Conservation (phyloP, 1,140 invertebrate genomes). For the Caligus rogercresseyi region DNA sequence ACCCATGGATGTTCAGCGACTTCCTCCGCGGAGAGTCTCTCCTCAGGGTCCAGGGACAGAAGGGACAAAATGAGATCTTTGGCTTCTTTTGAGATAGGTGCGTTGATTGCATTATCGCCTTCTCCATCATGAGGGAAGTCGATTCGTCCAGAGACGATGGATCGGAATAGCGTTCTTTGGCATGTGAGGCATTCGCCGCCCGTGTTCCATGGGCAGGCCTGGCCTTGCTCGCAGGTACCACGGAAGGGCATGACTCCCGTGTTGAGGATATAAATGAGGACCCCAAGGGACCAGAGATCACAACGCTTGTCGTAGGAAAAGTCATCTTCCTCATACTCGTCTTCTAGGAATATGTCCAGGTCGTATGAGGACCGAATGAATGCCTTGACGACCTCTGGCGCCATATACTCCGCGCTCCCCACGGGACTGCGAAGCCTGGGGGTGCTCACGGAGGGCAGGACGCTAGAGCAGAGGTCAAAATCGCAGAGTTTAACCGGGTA, state of each 20-base stretch:
- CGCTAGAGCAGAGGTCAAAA: conserved; percentile 39
- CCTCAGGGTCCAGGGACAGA: conserved; percentile 65
- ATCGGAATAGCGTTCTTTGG: conserved; percentile 19
- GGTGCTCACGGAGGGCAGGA: conserved; percentile 27
- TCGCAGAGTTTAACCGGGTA: conserved; percentile 43
- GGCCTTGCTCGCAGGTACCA: conserved; percentile 27
- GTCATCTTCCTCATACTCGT: conserved; percentile 29
- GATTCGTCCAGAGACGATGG: conserved; percentile 31
- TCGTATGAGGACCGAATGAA: conserved; percentile 32
- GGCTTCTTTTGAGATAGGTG: conserved; percentile 57
- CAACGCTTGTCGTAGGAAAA: conserved; percentile 41
- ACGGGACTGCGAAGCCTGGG: conserved; percentile 16
- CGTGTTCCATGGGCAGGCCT: conserved; percentile 38
- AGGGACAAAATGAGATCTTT: conserved; percentile 79
- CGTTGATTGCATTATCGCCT: conserved; percentile 61
- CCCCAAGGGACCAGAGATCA: conserved; percentile 42
- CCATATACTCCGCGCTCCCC: conserved; percentile 42
- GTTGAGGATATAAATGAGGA: conserved; percentile 41
- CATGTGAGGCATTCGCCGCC: conserved; percentile 32
- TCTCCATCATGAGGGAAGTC: no score
- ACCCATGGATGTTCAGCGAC: conserved; percentile 87
- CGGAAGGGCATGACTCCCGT: conserved; percentile 43
- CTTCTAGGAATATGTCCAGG: not conserved
- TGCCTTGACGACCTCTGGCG: conserved; percentile 43
- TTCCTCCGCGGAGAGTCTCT: conserved; percentile 72